phyloP scores from a whole-genome alignment of 2,888 invertebrate genomes.

The Limenitis camilla region DNA sequence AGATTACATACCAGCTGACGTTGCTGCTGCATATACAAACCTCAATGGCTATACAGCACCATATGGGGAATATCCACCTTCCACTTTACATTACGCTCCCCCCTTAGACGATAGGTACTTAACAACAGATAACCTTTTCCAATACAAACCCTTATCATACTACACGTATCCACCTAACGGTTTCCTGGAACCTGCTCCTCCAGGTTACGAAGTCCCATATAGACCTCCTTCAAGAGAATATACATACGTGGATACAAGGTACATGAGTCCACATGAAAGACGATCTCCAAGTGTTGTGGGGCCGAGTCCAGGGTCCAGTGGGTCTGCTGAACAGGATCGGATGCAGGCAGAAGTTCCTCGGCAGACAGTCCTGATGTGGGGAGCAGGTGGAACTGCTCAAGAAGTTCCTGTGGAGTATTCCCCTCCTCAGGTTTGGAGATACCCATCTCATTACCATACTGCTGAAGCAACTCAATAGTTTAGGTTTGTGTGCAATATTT shows the following conservation, averaged over 20 bases:
- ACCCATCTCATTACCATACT: conserved; percentile 68
- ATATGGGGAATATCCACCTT: conserved; percentile 82
- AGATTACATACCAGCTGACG: conserved; percentile 80
- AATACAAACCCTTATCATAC: conserved; percentile 91
- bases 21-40: conserved; percentile 87
- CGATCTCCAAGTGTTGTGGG: conserved; percentile 76
- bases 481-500: conserved; percentile 34
- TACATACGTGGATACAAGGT: conserved; percentile 74
- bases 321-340: conserved; percentile 58
- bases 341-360: conserved; percentile 78
- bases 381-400: conserved; percentile 71
- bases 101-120: conserved; percentile 80
- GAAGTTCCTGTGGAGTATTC: conserved; percentile 66
- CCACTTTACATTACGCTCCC: conserved; percentile 82
- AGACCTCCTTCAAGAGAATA: conserved; percentile 75
- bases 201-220: conserved; percentile 74
- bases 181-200: conserved; percentile 84
- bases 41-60: conserved; percentile 86
- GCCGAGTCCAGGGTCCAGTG: conserved; percentile 64
- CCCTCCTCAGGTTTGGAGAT: conserved; percentile 71
- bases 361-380: conserved; percentile 97
- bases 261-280: conserved; percentile 77
- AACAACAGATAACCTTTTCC: conserved; percentile 89
- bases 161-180: conserved; percentile 86
- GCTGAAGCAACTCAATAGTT: conserved; percentile 67